These are phyloP conservation scores for Verasper variegatus DNA, from an alignment of 2,113 vertebrate species.

Conservation along the genomic window DNA sequence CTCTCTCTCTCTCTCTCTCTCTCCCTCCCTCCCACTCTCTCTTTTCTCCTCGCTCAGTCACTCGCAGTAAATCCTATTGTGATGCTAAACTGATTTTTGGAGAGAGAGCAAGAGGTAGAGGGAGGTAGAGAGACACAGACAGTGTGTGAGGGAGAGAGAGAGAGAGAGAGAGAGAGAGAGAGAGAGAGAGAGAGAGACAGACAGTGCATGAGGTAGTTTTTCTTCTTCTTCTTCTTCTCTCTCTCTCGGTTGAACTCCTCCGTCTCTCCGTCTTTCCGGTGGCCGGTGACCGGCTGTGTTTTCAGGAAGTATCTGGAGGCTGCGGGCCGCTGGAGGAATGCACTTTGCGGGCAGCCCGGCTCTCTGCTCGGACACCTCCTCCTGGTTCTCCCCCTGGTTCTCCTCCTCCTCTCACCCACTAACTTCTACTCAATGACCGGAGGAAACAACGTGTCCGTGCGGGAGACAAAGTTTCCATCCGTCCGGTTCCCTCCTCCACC, in stretches of 20 bases:
- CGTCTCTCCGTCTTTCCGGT: background rate
- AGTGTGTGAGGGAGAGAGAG: background rate
- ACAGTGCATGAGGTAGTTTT: background rate
- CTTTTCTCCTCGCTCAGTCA: slow-evolving; percentile 86
- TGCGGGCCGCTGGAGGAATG: slow-evolving; percentile 31
- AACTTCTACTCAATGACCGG: slow-evolving; percentile 32
- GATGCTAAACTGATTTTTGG: slow-evolving; percentile 89
- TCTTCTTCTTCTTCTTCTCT: background rate
- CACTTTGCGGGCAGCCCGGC: slow-evolving; percentile 34
- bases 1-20: background rate
- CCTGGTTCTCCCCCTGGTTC: slow-evolving; percentile 41
- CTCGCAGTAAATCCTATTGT: slow-evolving; percentile 91
- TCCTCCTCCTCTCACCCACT: slow-evolving; percentile 23
- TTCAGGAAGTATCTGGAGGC: background rate
- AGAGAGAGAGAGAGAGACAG: background rate
- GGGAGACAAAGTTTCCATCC: slow-evolving; percentile 2
- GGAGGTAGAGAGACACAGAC: slow-evolving; percentile 73
- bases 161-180: slow-evolving; percentile 36
- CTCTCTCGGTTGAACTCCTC: background rate
- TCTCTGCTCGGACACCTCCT: slow-evolving; percentile 32
- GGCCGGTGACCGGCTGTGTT: slow-evolving; percentile 12
- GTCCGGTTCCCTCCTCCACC: slow-evolving; percentile 2
- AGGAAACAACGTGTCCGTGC: slow-evolving; percentile 45
- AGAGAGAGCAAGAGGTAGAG: slow-evolving; percentile 63
- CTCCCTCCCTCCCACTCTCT: slow-evolving; percentile 59